A percentile compares a stretch with the other conserved stretches of the same genome.
Evolutionary conservation across 2,113 vertebrate genomes (phyloP).

Genomic region (Pachypanchax playfairii): DNA sequence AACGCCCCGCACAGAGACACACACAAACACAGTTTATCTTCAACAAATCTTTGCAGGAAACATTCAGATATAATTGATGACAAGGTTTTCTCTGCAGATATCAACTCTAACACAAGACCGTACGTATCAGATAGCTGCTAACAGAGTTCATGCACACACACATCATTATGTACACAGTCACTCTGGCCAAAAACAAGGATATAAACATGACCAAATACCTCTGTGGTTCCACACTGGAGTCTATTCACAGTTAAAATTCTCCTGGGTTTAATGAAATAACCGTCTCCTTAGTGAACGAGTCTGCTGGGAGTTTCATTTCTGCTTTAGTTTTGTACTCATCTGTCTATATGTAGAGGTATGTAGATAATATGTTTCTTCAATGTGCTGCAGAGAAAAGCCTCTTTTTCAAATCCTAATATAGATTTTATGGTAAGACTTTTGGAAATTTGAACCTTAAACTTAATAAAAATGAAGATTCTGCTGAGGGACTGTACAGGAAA

Average conservation of each 20-base stretch:
- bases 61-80: constrained; percentile 50
- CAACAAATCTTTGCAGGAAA: constrained; percentile 43
- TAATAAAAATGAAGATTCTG: neutral
- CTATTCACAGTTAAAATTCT: constrained; percentile 59
- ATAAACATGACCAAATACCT: constrained; percentile 73
- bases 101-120: constrained; percentile 19
- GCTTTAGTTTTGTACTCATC: constrained; percentile 19
- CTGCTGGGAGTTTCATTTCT: constrained; percentile 40
- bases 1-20: constrained; percentile 33
- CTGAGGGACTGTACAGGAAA: neutral
- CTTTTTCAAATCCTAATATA: neutral
- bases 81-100: constrained; percentile 13
- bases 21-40: constrained; percentile 32
- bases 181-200: constrained; percentile 67
- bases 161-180: constrained; percentile 44
- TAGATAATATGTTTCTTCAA: too few species aligned
- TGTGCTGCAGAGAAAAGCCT: too few species aligned
- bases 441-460: neutral
- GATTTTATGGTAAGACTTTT: neutral
- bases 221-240: constrained; percentile 67
- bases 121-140: constrained; percentile 16
- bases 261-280: constrained; percentile 57
- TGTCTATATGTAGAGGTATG: too few species aligned
- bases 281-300: constrained; percentile 40
- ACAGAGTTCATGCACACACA: constrained; percentile 33